These are phyloP conservation scores for Phoeniculus purpureus DNA, from an alignment of 2,797 vertebrate genomes.

Conservation along the genomic window DNA sequence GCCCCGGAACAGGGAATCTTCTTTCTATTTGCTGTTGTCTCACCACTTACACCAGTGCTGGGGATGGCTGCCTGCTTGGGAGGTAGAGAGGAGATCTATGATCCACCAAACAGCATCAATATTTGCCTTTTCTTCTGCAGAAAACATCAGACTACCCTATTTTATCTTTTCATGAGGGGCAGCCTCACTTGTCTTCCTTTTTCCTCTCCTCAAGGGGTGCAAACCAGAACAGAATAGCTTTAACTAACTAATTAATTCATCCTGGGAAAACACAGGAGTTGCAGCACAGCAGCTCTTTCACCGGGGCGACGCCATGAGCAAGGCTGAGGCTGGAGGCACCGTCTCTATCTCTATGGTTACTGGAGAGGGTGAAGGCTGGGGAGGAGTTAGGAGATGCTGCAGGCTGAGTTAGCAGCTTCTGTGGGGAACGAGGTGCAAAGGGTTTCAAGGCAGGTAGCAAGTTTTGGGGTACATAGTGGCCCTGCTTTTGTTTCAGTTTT, in stretches of 20 bases:
- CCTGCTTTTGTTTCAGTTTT: background rate
- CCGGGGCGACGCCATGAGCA: background rate
- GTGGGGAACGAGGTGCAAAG: background rate
- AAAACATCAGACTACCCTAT: conserved; percentile 4
- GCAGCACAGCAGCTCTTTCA: background rate
- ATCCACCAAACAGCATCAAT: background rate
- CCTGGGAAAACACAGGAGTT: background rate
- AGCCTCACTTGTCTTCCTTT: background rate
- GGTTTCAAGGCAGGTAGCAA: background rate
- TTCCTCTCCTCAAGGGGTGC: background rate
- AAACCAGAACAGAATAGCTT: background rate
- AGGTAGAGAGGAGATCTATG: background rate
- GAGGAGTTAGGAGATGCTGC: background rate
- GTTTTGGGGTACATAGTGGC: background rate
- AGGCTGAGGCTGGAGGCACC: conserved; percentile 25
- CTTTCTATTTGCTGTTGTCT: background rate
- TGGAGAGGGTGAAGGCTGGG: conserved; percentile 10
- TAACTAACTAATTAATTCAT: background rate
- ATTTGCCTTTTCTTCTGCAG: background rate
- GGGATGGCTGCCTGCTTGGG: background rate
- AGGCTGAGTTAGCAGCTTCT: background rate
- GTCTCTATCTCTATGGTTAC: conserved; percentile 69
- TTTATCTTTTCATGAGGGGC: background rate
- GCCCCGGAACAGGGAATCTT: conserved; percentile 13
- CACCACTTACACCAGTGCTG: background rate